These are phyloP conservation scores for Macaca nemestrina DNA, from an alignment of 2,113 vertebrate genomes.

Conservation along the genomic window DNA sequence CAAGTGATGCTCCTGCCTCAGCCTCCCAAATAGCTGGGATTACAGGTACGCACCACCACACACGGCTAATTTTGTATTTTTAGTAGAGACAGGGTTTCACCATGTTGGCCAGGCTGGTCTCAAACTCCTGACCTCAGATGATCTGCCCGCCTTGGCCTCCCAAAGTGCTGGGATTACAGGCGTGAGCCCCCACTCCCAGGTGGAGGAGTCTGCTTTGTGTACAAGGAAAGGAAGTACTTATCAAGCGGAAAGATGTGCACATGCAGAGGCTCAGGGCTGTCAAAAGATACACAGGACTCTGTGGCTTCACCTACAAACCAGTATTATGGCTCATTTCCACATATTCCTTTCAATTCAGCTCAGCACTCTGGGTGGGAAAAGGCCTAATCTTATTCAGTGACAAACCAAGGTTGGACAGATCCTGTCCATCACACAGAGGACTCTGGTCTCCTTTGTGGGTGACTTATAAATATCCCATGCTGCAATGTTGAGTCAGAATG, in stretches of 20 bases:
- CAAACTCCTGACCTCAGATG: no score
- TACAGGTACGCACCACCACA: no score
- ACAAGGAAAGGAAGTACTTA: background rate
- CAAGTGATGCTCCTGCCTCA: no score
- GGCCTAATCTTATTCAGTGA: background rate
- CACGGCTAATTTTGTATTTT: no score
- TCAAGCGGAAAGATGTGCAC: background rate
- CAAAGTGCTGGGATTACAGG: no score
- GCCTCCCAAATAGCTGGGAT: no score
- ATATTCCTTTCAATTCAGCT: background rate
- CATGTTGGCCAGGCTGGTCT: no score
- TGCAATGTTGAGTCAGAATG: background rate
- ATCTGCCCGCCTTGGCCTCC: no score
- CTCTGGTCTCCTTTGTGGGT: background rate
- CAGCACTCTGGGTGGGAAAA: background rate
- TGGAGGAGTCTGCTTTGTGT: background rate
- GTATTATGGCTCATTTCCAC: background rate
- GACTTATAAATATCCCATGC: background rate
- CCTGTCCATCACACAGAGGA: background rate
- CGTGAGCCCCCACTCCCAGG: no score
- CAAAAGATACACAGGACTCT: background rate
- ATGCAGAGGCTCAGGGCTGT: background rate
- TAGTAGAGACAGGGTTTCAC: no score
- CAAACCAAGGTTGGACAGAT: constrained; percentile 33
- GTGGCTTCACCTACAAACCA: background rate